Percentiles rank a stretch among this genome's conserved stretches.
Conservation (phyloP, 1,140 invertebrate species). For the Manduca sexta region DNA sequence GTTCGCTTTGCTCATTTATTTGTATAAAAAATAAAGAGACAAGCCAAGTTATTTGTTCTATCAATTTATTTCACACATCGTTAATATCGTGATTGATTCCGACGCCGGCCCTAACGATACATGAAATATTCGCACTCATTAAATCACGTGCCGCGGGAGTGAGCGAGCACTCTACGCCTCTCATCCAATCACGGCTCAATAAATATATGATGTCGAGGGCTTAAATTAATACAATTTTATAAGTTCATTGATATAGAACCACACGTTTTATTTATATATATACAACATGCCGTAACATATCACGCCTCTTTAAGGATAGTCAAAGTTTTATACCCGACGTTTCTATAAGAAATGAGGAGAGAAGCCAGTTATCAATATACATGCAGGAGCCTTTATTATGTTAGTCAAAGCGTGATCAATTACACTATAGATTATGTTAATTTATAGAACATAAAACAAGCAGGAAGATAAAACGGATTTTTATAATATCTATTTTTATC, state of each 20-base stretch:
- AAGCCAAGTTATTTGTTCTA: constrained; percentile 26
- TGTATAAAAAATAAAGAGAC: not conserved
- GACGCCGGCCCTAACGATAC: constrained; percentile 56
- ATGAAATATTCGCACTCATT: constrained; percentile 57
- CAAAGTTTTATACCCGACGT: too few species aligned
- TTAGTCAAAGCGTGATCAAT: too few species aligned
- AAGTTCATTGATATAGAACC: not conserved
- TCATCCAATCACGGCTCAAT: constrained; percentile 42
- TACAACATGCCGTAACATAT: too few species aligned
- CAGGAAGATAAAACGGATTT: constrained; percentile 10
- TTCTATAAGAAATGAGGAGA: too few species aligned
- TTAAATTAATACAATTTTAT: constrained; percentile 13
- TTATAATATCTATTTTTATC: constrained; percentile 22
- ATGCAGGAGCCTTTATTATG: too few species aligned
- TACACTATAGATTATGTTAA: not conserved
- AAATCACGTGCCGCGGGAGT: constrained; percentile 4
- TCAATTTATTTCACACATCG: constrained; percentile 61
- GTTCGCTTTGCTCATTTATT: not conserved
- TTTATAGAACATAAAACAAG: constrained; percentile 1
- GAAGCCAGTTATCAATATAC: too few species aligned
- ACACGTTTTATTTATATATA: too few species aligned
- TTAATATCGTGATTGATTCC: constrained; percentile 68
- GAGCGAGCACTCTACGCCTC: constrained; percentile 42
- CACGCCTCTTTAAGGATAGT: too few species aligned
- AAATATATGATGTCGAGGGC: constrained; percentile 34